Evolutionary conservation across 2,888 invertebrate genomes (phyloP).

Genomic region (Cylindroiulus punctatus): DNA sequence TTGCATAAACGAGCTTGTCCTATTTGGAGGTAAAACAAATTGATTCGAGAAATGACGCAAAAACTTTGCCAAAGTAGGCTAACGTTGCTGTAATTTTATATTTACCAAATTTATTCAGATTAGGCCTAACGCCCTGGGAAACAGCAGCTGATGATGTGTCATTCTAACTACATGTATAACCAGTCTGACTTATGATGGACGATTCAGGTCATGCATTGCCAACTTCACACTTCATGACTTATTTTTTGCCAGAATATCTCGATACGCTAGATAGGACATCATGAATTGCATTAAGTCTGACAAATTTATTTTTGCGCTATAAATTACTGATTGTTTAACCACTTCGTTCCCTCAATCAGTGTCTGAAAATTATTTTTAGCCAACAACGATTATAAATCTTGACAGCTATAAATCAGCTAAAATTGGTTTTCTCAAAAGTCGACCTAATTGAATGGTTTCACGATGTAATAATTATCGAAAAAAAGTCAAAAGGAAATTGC

Average conservation of each 20-base stretch:
- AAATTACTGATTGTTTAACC: background rate
- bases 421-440: background rate
- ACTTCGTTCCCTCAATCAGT: background rate
- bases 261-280: background rate
- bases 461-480: background rate
- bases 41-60: background rate
- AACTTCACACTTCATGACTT: background rate
- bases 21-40: background rate
- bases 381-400: background rate
- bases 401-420: background rate
- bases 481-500: too few species aligned
- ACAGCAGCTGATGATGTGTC: background rate
- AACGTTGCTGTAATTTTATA: background rate
- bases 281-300: background rate
- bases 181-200: background rate
- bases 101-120: background rate
- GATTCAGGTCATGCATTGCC: background rate
- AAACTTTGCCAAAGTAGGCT: background rate
- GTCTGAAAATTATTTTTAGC: background rate
- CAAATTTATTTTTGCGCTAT: background rate
- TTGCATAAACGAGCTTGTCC: conserved; percentile 21
- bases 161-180: background rate
- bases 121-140: too few species aligned
- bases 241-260: background rate
- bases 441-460: background rate